Percentiles rank a stretch among this genome's conserved stretches.
Evolutionary conservation across 2,797 vertebrate genomes (phyloP).

Genomic region (Enteromius argenteus): DNA sequence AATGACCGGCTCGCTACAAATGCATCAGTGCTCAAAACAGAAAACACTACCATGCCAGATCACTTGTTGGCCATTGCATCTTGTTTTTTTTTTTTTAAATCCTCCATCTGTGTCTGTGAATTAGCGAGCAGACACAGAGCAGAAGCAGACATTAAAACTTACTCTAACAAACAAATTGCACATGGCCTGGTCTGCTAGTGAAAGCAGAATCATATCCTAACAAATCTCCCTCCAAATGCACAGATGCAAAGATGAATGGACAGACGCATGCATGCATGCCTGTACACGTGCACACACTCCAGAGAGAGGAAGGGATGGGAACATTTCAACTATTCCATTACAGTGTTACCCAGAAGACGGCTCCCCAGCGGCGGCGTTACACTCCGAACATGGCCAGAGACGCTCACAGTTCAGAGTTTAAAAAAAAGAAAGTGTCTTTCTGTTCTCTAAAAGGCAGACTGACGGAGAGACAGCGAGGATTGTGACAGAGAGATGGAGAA

Average conservation of each 20-base stretch:
- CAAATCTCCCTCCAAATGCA: conserved; percentile 16
- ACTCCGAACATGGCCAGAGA: background rate
- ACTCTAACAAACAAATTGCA: conserved; percentile 36
- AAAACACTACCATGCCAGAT: conserved; percentile 25
- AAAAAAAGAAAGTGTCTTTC: conserved; percentile 17
- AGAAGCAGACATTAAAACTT: conserved; percentile 11
- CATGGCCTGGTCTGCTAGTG: background rate
- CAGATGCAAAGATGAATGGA: conserved; percentile 13
- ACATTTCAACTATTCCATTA: conserved; percentile 63
- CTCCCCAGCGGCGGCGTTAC: conserved; percentile 45
- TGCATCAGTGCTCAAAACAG: conserved; percentile 7
- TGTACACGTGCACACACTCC: background rate
- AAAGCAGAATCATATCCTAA: background rate
- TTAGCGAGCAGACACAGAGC: conserved; percentile 36
- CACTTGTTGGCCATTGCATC: conserved; percentile 28
- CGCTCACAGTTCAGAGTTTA: conserved; percentile 11
- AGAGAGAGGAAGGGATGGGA: conserved; percentile 63
- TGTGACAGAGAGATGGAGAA: conserved; percentile 1
- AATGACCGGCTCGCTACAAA: conserved; percentile 18
- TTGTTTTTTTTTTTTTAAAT: conserved; percentile 17
- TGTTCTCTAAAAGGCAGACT: conserved; percentile 22
- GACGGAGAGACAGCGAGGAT: background rate
- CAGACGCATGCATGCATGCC: conserved; percentile 8
- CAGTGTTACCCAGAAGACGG: conserved; percentile 61
- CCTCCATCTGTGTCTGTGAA: conserved; percentile 48